A percentile compares a stretch with the other conserved stretches of the same genome.
These are phyloP conservation scores for Pygmarrhopalites habei DNA, from an alignment of 1,140 invertebrate species.

Conservation along the genomic window DNA sequence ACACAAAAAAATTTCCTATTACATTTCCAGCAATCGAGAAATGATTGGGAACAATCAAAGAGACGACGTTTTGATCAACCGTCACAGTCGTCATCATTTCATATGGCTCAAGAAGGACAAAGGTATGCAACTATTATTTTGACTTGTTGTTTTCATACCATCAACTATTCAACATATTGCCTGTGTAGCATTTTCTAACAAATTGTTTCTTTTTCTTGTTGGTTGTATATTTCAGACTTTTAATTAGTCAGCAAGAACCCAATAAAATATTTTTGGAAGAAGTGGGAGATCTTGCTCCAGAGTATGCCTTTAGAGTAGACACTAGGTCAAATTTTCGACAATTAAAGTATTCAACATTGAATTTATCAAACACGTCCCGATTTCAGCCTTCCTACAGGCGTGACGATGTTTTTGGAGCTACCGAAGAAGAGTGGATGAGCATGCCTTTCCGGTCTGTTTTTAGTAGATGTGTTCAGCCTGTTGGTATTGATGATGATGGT, in stretches of 20 bases:
- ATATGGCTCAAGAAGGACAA: too few relatives aligned
- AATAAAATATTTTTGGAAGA: constrained; percentile 30
- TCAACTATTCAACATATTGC: too few relatives aligned
- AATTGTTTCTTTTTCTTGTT: too few relatives aligned
- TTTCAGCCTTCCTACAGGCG: constrained; percentile 4
- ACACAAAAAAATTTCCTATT: too few relatives aligned
- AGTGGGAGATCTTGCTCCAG: constrained; percentile 20
- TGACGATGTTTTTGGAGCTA: constrained; percentile 9
- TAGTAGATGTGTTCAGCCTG: constrained; percentile 6
- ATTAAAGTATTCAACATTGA: constrained; percentile 3
- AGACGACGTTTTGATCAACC: too few relatives aligned
- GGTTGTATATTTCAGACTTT: constrained; percentile 6
- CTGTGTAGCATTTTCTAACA: too few relatives aligned
- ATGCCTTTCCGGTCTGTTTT: constrained; percentile 3
- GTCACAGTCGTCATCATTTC: too few relatives aligned
- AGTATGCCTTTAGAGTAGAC: constrained; percentile 32
- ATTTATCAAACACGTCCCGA: not conserved
- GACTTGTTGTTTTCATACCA: too few relatives aligned
- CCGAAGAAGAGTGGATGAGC: constrained; percentile 14
- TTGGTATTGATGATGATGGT: constrained; percentile 14
- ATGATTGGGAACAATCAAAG: too few relatives aligned
- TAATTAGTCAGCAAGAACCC: constrained; percentile 13
- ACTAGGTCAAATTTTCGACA: not conserved
- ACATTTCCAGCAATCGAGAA: too few relatives aligned
- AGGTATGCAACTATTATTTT: too few relatives aligned